Base-by-base conservation (phyloP, 2,797 vertebrate species). In the Moxostoma hubbsi region DNA sequence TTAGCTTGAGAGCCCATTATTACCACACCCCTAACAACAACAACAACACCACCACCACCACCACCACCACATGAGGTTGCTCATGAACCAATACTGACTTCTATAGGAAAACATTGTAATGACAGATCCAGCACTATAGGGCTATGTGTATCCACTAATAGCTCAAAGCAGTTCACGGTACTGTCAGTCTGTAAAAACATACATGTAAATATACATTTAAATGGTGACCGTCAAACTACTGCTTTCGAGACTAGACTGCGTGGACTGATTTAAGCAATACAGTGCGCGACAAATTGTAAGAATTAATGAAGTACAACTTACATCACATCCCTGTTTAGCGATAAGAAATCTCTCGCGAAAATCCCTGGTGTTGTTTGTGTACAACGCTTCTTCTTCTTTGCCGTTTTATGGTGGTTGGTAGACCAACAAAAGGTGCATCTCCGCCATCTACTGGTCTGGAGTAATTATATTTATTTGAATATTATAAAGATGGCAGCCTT, bases 351-450 rank as follows among this genome's bases (percentile, higher is more conserved):
- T 7, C 12, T 11, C 15, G 3, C 24, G 5, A 18, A 67, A 69
- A 59, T 7, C 18, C 15, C 45, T 43, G 9, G 2, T 49, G 65
- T 69, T 77, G 65, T 69, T 46, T 59, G 9, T 77, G 65, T 61
- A 0, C 5, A 0, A n/a, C 55, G 36, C 36, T 36, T 36, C 36
- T 36, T 4, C 36, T 36, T 36, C 36, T 4, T 36, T 5, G 36
- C 4, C 36, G 36, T 36, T 36, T 36, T 4, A 36, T 36, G 36
- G 4, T 5, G 36, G 36, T 36, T 36, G 36, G 36, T 4, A 36
- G 4, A 36, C 36, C 36, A 36, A 5, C 36, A 36, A 36, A 36
- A 36, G 36, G 36, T 36, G 36, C 36, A 36, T 36, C 4, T 36
- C 36, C 4, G 36, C 36, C 36, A 36, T 5, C 36, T 36, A 36